Percentiles rank a stretch among this genome's conserved stretches.
These are phyloP conservation scores for Mormyrus lacerda DNA, from an alignment of 2,113 vertebrate species.

Conservation along the genomic window DNA sequence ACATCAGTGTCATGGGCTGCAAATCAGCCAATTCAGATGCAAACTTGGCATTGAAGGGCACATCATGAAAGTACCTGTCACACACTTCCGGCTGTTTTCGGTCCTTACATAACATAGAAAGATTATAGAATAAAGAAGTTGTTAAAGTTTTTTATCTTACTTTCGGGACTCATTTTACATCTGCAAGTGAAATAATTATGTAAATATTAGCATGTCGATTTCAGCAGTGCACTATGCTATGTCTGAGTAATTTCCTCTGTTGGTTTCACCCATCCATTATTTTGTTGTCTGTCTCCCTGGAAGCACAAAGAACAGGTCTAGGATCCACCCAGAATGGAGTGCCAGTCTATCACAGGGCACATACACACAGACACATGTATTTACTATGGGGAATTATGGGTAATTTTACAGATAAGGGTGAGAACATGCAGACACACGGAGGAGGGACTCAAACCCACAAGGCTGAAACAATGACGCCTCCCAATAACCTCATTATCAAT, in stretches of 20 bases:
- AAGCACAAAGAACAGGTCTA: not conserved
- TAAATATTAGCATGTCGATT: not conserved
- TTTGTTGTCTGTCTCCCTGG: not conserved
- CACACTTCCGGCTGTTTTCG: conserved; percentile 87
- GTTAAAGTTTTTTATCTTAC: not conserved
- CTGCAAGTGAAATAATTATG: not conserved
- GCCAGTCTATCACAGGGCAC: not conserved
- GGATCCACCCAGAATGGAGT: not conserved
- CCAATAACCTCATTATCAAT: not conserved
- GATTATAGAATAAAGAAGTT: conserved; percentile 7
- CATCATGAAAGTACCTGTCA: conserved; percentile 83
- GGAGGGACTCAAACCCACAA: not conserved
- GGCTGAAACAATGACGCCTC: not conserved
- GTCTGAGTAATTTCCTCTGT: not conserved
- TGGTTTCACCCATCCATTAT: not conserved
- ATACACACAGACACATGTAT: not conserved
- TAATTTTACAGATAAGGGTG: not conserved
- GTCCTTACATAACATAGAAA: conserved; percentile 59
- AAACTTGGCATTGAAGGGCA: conserved; percentile 89
- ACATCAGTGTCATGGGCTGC: conserved; percentile 71
- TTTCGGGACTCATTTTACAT: not conserved
- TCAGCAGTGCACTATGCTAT: not conserved
- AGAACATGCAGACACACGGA: not conserved
- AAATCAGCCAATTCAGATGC: conserved; percentile 75
- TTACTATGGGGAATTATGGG: not conserved